These are phyloP conservation scores for Achlya flavicornis DNA, from an alignment of 2,888 invertebrate genomes.

Conservation along the genomic window DNA sequence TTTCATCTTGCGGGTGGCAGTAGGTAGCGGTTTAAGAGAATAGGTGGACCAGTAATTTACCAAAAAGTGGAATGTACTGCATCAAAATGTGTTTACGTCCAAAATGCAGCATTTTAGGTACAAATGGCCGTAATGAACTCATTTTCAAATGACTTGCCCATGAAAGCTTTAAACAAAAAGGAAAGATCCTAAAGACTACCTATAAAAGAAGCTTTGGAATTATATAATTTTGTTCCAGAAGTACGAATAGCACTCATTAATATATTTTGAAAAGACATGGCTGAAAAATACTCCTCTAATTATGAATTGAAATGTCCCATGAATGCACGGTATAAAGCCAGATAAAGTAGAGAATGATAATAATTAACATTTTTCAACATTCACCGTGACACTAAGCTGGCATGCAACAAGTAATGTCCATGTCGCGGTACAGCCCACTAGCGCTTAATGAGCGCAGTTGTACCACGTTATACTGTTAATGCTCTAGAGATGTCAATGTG, in stretches of 20 bases:
- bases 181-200: background rate
- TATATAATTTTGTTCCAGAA: background rate
- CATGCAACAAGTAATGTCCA: constrained; percentile 41
- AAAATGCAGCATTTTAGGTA: no score
- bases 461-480: constrained; percentile 37
- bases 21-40: no score
- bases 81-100: no score
- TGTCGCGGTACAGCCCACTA: constrained; percentile 44
- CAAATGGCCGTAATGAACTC: no score
- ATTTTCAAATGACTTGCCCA: no score
- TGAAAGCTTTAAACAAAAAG: no score
- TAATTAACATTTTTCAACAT: constrained; percentile 8
- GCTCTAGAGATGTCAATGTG: constrained; percentile 25
- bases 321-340: background rate
- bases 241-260: background rate
- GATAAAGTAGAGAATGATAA: background rate
- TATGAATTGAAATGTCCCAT: constrained; percentile 3
- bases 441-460: constrained; percentile 58
- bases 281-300: background rate
- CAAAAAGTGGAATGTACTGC: no score
- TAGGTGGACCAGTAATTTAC: no score
- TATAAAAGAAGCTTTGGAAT: background rate
- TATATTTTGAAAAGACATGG: background rate
- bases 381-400: constrained; percentile 24
- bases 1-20: no score